Evolutionary conservation across 1,140 invertebrate species (phyloP).

Genomic region (Brevipalpus yothersi): DNA sequence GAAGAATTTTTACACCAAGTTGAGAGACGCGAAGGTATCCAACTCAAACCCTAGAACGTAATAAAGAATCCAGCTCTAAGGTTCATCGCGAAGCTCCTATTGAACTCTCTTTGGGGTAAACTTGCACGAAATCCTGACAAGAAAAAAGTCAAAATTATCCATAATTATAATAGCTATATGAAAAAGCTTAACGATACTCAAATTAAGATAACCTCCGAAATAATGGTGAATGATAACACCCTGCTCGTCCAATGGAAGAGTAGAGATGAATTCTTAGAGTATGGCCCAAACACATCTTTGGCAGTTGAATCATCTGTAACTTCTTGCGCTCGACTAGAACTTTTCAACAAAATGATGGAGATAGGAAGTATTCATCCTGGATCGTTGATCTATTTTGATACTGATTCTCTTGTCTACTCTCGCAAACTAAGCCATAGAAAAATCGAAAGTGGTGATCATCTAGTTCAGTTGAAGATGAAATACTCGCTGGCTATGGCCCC

Average conservation of each 20-base stretch:
- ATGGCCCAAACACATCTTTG: not conserved
- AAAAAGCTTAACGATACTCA: not conserved
- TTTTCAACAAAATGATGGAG: not conserved
- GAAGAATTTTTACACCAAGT: not conserved
- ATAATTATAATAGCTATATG: conserved; percentile 15
- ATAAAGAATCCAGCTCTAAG: conserved; percentile 17
- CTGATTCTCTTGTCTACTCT: not conserved
- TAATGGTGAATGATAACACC: not conserved
- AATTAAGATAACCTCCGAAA: no score
- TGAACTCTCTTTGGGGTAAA: conserved; percentile 16
- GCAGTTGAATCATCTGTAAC: not conserved
- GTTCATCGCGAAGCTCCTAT: conserved; percentile 12
- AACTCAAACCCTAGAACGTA: conserved; percentile 11
- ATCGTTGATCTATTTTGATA: not conserved
- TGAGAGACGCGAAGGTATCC: not conserved
- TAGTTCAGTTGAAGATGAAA: not conserved
- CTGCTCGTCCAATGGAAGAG: not conserved
- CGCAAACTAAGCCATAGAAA: not conserved
- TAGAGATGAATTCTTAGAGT: not conserved
- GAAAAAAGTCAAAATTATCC: no score
- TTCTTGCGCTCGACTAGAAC: not conserved
- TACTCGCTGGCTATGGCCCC: no score
- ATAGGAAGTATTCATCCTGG: not conserved
- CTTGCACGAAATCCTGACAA: conserved; percentile 15
- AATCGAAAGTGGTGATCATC: not conserved